Evolutionary conservation across 2,113 vertebrate species (phyloP).

Genomic region (Brachionichthys hirsutus): DNA sequence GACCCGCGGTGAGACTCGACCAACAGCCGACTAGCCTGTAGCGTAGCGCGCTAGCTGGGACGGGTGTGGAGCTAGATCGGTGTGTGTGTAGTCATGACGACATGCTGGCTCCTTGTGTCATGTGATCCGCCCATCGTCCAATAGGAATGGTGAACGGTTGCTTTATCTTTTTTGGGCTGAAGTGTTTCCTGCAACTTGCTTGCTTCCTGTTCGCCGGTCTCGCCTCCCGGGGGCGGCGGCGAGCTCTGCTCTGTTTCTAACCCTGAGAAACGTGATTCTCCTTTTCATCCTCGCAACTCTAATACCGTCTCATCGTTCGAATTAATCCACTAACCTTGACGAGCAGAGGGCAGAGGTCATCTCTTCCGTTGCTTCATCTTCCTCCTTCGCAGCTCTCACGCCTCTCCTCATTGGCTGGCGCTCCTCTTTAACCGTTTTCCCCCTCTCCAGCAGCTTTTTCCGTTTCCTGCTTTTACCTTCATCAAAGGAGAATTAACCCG

Average conservation of each 20-base stretch:
- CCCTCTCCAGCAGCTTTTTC: conserved; percentile 48
- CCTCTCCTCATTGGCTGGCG: conserved; percentile 60
- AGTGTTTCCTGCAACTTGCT: conserved; percentile 33
- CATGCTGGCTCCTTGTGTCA: conserved; percentile 10
- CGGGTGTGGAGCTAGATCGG: conserved; percentile 31
- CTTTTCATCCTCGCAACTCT: conserved; percentile 56
- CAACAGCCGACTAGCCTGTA: conserved; percentile 33
- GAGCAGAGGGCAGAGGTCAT: conserved; percentile 42
- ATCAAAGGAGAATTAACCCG: neutral
- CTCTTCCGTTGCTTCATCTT: conserved; percentile 34
- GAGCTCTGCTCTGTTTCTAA: conserved; percentile 36
- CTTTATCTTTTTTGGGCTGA: conserved; percentile 31
- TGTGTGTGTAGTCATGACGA: conserved; percentile 10
- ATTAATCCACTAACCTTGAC: conserved; percentile 61
- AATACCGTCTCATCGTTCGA: conserved; percentile 25
- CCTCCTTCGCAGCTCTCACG: conserved; percentile 39
- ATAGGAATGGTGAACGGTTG: conserved; percentile 32
- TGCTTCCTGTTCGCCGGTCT: conserved; percentile 35
- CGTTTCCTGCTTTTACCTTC: conserved; percentile 42
- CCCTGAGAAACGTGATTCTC: conserved; percentile 17
- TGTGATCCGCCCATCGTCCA: conserved; percentile 37
- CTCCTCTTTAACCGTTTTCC: conserved; percentile 45
- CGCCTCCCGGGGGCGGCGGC: conserved; percentile 14
- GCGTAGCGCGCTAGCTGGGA: conserved; percentile 34
- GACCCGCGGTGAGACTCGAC: conserved; percentile 85